Percentiles rank a stretch among this genome's conserved stretches.
Conservation (phyloP, 2,113 vertebrate genomes). For the Podarcis cretensis region DNA sequence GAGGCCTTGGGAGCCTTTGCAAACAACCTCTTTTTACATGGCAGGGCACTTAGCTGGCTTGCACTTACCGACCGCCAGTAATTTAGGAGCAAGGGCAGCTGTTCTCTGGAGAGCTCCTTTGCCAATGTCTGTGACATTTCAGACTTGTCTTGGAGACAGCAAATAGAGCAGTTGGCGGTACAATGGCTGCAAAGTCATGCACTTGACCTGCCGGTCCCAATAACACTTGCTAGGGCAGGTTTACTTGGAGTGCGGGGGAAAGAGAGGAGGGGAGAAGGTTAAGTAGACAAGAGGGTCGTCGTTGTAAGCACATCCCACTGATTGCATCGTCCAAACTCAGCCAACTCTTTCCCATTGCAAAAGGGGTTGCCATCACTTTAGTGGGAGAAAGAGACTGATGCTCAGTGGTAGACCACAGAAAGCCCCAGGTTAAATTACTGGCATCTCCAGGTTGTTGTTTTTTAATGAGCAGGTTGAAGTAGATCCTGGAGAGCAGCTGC, state of each 20-base stretch:
- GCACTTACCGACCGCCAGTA: neutral
- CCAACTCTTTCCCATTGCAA: neutral
- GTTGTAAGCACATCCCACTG: rapidly evolving
- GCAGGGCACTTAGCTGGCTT: neutral
- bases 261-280: neutral
- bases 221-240: neutral
- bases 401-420: neutral
- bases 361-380: neutral
- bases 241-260: neutral
- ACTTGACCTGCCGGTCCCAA: neutral
- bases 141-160: neutral
- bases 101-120: neutral
- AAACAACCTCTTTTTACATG: neutral
- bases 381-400: neutral
- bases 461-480: neutral
- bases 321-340: rapidly evolving
- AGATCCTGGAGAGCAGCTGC: neutral
- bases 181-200: neutral
- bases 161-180: neutral
- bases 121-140: neutral
- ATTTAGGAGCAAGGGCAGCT: neutral
- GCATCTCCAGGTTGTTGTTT: neutral
- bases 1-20: neutral
- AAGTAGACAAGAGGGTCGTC: rapidly evolving
- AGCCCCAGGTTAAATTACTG: neutral